These are phyloP conservation scores for Radopholus similis DNA, from an alignment of 1,140 invertebrate genomes.

Conservation along the genomic window DNA sequence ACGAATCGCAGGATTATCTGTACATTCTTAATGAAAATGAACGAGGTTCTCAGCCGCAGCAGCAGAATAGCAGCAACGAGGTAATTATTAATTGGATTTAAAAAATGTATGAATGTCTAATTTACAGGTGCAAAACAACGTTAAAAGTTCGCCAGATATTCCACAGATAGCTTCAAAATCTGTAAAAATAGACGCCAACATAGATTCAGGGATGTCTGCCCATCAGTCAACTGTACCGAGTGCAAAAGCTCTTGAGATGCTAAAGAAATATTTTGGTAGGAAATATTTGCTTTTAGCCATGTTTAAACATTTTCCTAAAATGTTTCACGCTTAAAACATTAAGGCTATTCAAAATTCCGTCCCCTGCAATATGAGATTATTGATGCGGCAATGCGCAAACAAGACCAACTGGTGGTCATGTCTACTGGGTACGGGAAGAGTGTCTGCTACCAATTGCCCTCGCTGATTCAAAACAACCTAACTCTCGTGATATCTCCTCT, in stretches of 20 bases:
- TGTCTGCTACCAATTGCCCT: constrained; percentile 28
- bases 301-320: no score
- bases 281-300: no score
- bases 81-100: no score
- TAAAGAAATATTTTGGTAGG: constrained; percentile 27
- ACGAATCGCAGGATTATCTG: constrained; percentile 5
- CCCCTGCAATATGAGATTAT: constrained; percentile 23
- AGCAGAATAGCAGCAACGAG: no score
- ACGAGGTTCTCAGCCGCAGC: no score
- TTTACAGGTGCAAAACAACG: no score
- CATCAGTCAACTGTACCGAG: neutral
- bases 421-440: constrained; percentile 24
- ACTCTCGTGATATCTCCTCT: constrained; percentile 21
- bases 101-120: no score
- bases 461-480: neutral
- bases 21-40: neutral
- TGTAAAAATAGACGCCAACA: no score
- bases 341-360: constrained; percentile 23
- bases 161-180: no score
- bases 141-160: no score
- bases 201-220: no score
- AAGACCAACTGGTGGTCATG: constrained; percentile 28
- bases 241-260: neutral
- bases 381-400: constrained; percentile 9
- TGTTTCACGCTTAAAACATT: no score